Percentiles rank a stretch among this genome's conserved stretches.
Conservation (phyloP, 2,888 invertebrate genomes). For the Campopleginae sp. region DNA sequence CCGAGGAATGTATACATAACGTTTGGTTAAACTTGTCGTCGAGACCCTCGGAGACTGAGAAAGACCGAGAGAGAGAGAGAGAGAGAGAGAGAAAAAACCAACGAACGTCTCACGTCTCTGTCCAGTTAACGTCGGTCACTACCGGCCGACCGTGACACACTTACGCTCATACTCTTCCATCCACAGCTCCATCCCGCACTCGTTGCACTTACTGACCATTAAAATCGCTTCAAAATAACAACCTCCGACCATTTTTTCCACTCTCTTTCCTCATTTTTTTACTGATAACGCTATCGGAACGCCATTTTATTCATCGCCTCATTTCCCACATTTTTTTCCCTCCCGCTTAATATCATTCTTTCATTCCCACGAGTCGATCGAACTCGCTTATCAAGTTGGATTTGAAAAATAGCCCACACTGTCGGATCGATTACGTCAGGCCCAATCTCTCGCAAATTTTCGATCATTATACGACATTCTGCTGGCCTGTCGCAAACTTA, state of each 20-base stretch:
- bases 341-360: neutral
- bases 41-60: constrained; percentile 15
- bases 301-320: neutral
- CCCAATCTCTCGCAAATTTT: neutral
- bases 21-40: constrained; percentile 43
- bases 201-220: constrained; percentile 36
- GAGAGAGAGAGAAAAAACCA: constrained; percentile 17
- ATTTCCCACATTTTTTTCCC: neutral
- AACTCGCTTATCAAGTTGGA: neutral
- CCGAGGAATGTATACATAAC: neutral
- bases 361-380: neutral
- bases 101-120: constrained; percentile 48
- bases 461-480: constrained; percentile 43
- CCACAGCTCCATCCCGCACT: constrained; percentile 30
- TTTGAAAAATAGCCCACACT: neutral
- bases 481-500: neutral
- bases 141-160: constrained; percentile 81
- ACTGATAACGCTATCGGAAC: neutral
- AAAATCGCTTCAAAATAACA: neutral
- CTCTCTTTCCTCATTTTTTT: neutral
- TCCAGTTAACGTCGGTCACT: constrained; percentile 74
- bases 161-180: constrained; percentile 67
- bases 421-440: neutral
- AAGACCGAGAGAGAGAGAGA: constrained; percentile 19
- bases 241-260: neutral